Conservation (phyloP, 35 echinoderm and acorn worm species). For the Lytechinus pictus region DNA sequence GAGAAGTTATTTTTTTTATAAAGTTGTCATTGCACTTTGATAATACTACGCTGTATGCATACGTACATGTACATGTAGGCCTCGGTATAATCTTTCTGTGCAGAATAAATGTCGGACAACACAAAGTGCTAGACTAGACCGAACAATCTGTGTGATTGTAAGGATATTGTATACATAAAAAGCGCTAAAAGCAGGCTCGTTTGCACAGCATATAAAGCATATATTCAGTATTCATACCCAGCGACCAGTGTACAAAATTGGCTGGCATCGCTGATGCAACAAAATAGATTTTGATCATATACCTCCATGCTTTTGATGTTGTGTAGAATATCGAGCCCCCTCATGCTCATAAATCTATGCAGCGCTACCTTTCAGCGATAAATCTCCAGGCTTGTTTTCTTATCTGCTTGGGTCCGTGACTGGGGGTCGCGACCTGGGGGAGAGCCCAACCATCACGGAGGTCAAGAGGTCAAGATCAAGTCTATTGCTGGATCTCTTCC, state of each 20-base stretch:
- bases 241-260: no score
- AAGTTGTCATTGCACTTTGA: not conserved
- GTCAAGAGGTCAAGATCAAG: conserved; percentile 43
- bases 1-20: not conserved
- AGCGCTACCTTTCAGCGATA: not conserved
- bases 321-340: not conserved
- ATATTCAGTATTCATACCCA: no score
- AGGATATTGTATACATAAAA: not conserved
- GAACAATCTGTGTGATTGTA: not conserved
- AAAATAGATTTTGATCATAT: no score
- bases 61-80: no score
- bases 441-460: conserved; percentile 21
- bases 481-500: conserved; percentile 11
- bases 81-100: no score
- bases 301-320: no score
- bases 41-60: no score
- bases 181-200: not conserved
- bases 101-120: no score
- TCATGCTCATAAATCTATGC: conserved; percentile 9
- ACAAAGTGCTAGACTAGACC: not conserved
- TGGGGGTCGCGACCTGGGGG: conserved; percentile 18
- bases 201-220: not conserved
- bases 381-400: conserved; percentile 11
- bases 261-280: no score
- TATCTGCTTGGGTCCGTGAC: conserved; percentile 4